phyloP scores from a whole-genome alignment of 2,888 invertebrate species.

The Synergus itoensis region DNA sequence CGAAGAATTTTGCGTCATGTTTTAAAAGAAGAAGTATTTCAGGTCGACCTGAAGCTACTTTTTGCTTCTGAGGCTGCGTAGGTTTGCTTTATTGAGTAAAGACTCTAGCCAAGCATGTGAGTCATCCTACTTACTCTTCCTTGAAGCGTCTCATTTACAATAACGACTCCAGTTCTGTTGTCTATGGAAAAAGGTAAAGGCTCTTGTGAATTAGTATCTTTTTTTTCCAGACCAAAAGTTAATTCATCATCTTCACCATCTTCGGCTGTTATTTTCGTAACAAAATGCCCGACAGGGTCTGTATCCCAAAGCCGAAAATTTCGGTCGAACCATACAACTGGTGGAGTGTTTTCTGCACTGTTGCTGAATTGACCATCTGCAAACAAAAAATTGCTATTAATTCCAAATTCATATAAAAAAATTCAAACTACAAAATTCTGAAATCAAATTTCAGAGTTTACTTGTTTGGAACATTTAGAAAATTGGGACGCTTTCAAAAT shows the following conservation, averaged over 20 bases:
- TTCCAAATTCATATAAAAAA: not conserved
- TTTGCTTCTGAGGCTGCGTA: conserved; percentile 29
- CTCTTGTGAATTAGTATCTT: conserved; percentile 64
- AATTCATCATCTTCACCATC: conserved; percentile 83
- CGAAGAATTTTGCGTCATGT: not conserved
- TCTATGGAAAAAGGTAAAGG: conserved; percentile 89
- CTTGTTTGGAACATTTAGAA: too few species aligned
- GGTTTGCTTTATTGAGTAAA: conserved; percentile 33
- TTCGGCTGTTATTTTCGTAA: conserved; percentile 85
- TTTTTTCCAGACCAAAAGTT: conserved; percentile 85
- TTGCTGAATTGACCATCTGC: conserved; percentile 79
- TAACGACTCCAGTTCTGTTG: conserved; percentile 86
- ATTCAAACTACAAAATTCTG: too few species aligned
- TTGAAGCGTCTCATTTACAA: conserved; percentile 87
- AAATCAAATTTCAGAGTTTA: too few species aligned
- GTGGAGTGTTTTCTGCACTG: conserved; percentile 80
- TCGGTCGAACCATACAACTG: conserved; percentile 84
- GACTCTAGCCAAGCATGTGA: conserved; percentile 28
- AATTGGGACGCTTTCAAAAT: too few species aligned
- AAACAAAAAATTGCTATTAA: conserved; percentile 26
- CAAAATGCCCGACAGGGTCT: conserved; percentile 85
- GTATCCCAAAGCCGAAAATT: conserved; percentile 88
- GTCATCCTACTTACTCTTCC: conserved; percentile 84
- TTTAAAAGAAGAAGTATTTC: conserved; percentile 23
- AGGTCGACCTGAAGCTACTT: conserved; percentile 32